Evolutionary conservation across 1,140 invertebrate genomes (phyloP).

Genomic region (Agraylea sexmaculata): DNA sequence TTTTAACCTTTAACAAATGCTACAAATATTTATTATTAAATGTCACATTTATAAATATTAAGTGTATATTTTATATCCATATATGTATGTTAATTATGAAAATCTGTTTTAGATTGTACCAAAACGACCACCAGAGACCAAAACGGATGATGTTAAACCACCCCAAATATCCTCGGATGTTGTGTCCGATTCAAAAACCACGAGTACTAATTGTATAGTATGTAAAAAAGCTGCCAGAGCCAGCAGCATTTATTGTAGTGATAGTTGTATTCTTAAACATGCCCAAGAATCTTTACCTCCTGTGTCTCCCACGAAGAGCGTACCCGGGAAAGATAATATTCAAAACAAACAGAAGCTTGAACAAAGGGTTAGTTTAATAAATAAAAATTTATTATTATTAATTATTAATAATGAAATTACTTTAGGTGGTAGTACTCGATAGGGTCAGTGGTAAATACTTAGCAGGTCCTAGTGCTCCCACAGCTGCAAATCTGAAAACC

Average conservation of each 20-base stretch:
- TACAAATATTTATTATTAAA: no score
- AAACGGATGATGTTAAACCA: conserved; percentile 9
- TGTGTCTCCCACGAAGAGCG: conserved; percentile 24
- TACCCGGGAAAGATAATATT: no score
- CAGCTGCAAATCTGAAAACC: conserved; percentile 57
- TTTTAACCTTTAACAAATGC: no score
- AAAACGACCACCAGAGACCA: conserved; percentile 9
- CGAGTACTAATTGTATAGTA: conserved; percentile 51
- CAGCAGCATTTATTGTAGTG: conserved; percentile 76
- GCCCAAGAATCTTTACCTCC: conserved; percentile 57
- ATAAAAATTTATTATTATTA: conserved; percentile 2
- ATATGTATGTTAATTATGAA: no score
- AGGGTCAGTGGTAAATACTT: conserved; percentile 63
- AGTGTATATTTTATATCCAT: no score
- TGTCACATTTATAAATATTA: no score
- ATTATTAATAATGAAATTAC: neutral
- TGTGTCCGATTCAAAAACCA: conserved; percentile 12
- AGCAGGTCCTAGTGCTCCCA: conserved; percentile 65
- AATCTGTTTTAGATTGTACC: no score
- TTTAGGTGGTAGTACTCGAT: conserved; percentile 66
- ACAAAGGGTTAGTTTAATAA: conserved; percentile 37
- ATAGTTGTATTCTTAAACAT: conserved; percentile 75
- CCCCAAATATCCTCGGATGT: conserved; percentile 9
- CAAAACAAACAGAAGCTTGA: conserved; percentile 35
- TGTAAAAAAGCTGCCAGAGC: conserved; percentile 58